Conservation (phyloP, 2,888 invertebrate genomes). For the Dilophus febrilis region DNA sequence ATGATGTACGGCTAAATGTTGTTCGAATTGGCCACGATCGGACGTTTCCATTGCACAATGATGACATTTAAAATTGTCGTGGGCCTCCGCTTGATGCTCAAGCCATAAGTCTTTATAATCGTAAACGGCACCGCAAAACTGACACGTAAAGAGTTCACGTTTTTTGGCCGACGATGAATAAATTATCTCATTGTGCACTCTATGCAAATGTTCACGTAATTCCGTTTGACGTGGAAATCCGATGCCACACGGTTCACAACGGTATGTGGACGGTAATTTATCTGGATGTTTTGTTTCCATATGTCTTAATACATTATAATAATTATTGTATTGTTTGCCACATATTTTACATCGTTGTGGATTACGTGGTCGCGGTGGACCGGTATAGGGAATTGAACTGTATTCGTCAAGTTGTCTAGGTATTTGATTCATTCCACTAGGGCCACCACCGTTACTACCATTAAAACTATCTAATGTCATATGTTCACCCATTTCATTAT, state of each 20-base stretch:
- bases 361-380: constrained; percentile 16
- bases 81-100: constrained; percentile 10
- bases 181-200: constrained; percentile 24
- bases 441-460: no score
- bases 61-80: constrained; percentile 9
- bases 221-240: constrained; percentile 29
- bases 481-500: no score
- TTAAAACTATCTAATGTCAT: no score
- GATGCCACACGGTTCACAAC: constrained; percentile 25
- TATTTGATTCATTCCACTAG: no score
- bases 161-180: constrained; percentile 9
- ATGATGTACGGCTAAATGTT: constrained; percentile 11
- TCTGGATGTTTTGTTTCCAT: constrained; percentile 32
- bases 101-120: constrained; percentile 11
- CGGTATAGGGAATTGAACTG: no score
- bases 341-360: constrained; percentile 30
- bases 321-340: constrained; percentile 29
- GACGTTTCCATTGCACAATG: constrained; percentile 11
- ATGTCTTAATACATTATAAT: constrained; percentile 29
- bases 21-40: constrained; percentile 10
- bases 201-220: constrained; percentile 28
- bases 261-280: constrained; percentile 28
- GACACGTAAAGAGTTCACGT: constrained; percentile 12
- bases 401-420: no score
- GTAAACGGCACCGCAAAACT: constrained; percentile 8